Percentiles rank a stretch among this genome's conserved stretches.
Evolutionary conservation across 2,113 vertebrate species (phyloP).

Genomic region (Seriola dumerili): DNA sequence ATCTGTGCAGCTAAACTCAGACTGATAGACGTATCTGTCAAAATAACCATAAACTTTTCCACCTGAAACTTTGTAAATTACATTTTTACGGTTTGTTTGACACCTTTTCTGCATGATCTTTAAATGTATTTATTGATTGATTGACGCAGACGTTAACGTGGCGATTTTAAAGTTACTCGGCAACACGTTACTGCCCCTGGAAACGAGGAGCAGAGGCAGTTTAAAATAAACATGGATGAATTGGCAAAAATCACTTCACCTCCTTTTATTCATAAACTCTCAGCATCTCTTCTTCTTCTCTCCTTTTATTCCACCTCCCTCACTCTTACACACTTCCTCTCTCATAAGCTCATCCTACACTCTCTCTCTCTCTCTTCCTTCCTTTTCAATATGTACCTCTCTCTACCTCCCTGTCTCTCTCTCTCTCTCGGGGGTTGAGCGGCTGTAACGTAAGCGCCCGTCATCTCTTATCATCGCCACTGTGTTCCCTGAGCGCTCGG

Average conservation of each 20-base stretch:
- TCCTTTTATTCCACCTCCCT: not conserved
- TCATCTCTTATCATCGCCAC: conserved; percentile 77
- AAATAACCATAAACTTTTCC: too few relatives aligned
- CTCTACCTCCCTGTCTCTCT: not conserved
- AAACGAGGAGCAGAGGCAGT: too few relatives aligned
- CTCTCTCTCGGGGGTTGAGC: conserved; percentile 63
- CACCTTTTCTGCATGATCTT: too few relatives aligned
- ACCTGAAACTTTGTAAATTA: too few relatives aligned
- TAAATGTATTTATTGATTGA: too few relatives aligned
- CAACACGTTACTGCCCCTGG: too few relatives aligned
- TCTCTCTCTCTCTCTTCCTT: not conserved
- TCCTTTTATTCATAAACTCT: conserved; percentile 6
- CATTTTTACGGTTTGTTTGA: too few relatives aligned
- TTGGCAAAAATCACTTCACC: not conserved
- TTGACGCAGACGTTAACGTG: too few relatives aligned
- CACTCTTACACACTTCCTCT: conserved; percentile 26
- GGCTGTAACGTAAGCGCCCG: conserved; percentile 73
- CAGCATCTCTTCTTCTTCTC: not conserved
- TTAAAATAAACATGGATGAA: not conserved
- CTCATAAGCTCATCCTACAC: conserved; percentile 27
- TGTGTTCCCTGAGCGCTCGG: conserved; percentile 64
- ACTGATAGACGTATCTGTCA: too few relatives aligned
- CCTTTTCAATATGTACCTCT: not conserved
- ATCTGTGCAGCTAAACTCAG: too few relatives aligned
- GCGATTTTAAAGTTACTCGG: too few relatives aligned